Base-by-base conservation (phyloP, 2,888 invertebrate species). In the Folsomia manolachei region DNA sequence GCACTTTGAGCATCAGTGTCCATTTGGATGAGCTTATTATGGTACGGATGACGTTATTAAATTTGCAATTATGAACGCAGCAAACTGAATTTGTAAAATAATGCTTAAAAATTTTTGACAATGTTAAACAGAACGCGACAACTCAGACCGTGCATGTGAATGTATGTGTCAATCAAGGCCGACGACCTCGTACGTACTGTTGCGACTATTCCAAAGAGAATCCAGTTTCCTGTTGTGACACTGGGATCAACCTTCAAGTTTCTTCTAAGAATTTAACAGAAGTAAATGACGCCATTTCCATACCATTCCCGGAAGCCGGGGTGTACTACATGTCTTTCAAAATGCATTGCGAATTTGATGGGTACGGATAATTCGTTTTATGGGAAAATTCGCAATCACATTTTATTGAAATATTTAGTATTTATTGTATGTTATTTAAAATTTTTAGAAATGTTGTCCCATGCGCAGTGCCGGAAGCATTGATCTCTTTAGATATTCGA, bases 271-370 rank as follows among this genome's bases (percentile, higher is more conserved):
- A 71, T 69, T n/a, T 19, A 18, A 21, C 70, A 4, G 69, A 73
- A 18, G 71, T 79, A n/a, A 80, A 81, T 64, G 81, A 81, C 63
- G 82, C 75, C 69, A 78, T 84, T 51, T 79, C 84, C 69, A 83
- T 86, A 76, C 85, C 86, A 39, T 86, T 84, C 82, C 86, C 86
- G 1, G 83, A 84, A 76, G 84, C 86, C 39, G 85, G 84, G 72
- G 82, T 81, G 2, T 86, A 85, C 85, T 84, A 84, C 74, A 82
- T 86, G 61, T 82, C 83, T 25, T 82, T 86, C 67, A 83, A 84
- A 72, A 82, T 84, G 1, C 81, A 81, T 71, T 86, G 86, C 79
- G 82, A 82, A 69, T 78, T 73, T n/a, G 80, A 83, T 70, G 82
- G 82, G 85, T 84, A 82, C 78, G 81, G 21, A 56, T 56, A 19